Base-by-base conservation (phyloP, 1,140 invertebrate species). In the Halesus radiatus region DNA sequence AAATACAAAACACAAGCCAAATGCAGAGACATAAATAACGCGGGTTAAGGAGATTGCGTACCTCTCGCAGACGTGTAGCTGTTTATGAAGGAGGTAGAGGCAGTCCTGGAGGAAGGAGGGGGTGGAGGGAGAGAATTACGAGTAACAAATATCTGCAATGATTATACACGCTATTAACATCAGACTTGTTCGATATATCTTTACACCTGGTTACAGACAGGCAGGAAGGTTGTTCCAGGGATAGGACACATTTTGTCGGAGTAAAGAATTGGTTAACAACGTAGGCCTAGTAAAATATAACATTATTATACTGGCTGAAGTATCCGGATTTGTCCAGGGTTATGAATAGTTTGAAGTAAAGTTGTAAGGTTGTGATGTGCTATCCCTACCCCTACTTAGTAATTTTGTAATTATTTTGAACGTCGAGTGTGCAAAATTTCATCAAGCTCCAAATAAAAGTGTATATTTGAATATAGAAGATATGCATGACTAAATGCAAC, bases 101-200 rank as follows among this genome's bases (percentile, higher is more conserved):
- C 10, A 64, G 20, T 29, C 10, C 37, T 45, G 10, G 10, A 45
- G 37, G 37, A 13, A 10, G 37, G 10, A 2, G 1, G 37, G 37
- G 37, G 10, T 13, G 1, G 37, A 45, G 37, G 8, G 37, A 45
- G 37, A 10, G 37, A 45, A 45, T 45, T 45, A 66, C 26, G 62
- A 23, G 50, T 54, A 74, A 76, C 53, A 52, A 72, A 79, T 80
- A 53, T 62, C 54, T 64, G 64, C 79, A 82, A 80, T 82, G 78
- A 82, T 80, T 82, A 77, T 82, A 82, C 81, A 77, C 78, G 78
- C 60, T 82, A 80, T 82, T 82, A 82, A 83, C 81, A 80, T 83
- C 81, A 79, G 81, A 80, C 81, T 80, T 78, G 77, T 78, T 83
- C 79, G 78, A 83, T 80, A 83, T 83, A 80, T 83, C 81, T 80